phyloP scores from a whole-genome alignment of 2,888 invertebrate genomes.

The Andrena trimmerana region DNA sequence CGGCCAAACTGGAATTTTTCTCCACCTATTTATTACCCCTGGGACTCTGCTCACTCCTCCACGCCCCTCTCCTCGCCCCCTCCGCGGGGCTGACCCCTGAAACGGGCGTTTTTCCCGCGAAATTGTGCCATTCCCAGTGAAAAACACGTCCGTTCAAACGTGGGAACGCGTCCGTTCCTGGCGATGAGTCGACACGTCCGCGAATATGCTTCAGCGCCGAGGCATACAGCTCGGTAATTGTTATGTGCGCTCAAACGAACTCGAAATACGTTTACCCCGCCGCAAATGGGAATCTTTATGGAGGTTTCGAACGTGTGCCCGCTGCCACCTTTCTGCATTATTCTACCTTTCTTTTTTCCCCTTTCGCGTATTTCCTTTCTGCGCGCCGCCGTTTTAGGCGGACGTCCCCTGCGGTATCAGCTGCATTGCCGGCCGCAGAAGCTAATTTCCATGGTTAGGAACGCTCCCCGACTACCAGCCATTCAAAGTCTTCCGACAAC shows the following conservation, averaged over 20 bases:
- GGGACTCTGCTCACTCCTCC: conserved; percentile 6
- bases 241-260: conserved; percentile 24
- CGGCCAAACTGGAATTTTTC: conserved; percentile 49
- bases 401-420: conserved; percentile 46
- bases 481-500: conserved; percentile 53
- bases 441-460: conserved; percentile 52
- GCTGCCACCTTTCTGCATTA: background rate
- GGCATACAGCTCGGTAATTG: conserved; percentile 40
- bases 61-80: background rate
- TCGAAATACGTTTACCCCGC: background rate
- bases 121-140: background rate
- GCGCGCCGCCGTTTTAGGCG: conserved; percentile 10
- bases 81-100: background rate
- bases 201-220: background rate
- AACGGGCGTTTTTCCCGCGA: background rate
- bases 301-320: conserved; percentile 15
- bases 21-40: conserved; percentile 33
- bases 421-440: conserved; percentile 32
- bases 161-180: too few relatives aligned
- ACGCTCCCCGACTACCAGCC: conserved; percentile 27
- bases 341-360: background rate
- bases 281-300: background rate
- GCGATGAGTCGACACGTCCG: conserved; percentile 1
- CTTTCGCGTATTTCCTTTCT: conserved; percentile 6
- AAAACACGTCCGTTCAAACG: conserved; percentile 11